Evolutionary conservation across 2,113 vertebrate species (phyloP).

Genomic region (Sitta europaea): DNA sequence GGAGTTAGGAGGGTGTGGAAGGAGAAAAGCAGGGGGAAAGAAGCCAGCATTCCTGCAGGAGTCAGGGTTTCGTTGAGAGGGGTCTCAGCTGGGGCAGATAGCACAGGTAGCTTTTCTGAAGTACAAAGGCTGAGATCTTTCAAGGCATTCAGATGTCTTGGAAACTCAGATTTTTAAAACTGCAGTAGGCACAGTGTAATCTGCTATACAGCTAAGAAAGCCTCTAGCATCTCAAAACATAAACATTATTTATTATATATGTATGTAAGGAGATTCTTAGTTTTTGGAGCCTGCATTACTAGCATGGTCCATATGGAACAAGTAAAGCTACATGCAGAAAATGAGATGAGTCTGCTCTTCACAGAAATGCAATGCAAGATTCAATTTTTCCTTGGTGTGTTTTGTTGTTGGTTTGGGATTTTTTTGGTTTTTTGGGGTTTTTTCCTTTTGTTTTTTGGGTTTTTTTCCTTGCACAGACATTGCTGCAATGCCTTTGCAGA

Average conservation of each 20-base stretch:
- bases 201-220: background rate
- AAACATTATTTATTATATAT: too few species aligned
- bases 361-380: background rate
- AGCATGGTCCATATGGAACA: background rate
- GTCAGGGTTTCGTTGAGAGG: background rate
- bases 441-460: too few species aligned
- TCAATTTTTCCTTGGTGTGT: background rate
- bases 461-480: background rate
- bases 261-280: background rate
- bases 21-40: background rate
- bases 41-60: background rate
- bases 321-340: background rate
- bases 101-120: background rate
- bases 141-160: background rate
- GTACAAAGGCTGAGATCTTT: background rate
- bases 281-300: background rate
- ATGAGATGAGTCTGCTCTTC: background rate
- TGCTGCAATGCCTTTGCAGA: background rate
- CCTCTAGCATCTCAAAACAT: background rate
- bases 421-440: too few species aligned
- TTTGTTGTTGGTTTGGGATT: background rate
- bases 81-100: background rate
- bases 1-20: background rate
- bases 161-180: background rate
- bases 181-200: background rate